Percentiles rank a stretch among this genome's conserved stretches.
Evolutionary conservation across 2,113 vertebrate genomes (phyloP).

Genomic region (Ia io): DNA sequence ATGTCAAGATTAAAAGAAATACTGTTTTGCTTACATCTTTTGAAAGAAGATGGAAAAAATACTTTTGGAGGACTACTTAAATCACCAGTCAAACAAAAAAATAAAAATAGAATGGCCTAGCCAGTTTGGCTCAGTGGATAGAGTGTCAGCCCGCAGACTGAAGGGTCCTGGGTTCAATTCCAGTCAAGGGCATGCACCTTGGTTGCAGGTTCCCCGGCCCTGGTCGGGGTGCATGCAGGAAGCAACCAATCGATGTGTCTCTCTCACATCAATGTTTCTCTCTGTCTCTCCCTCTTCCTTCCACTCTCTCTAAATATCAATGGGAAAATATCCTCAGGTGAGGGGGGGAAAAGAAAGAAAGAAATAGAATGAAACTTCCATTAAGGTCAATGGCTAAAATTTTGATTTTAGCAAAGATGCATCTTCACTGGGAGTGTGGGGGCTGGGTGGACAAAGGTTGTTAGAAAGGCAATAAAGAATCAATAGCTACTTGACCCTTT

Average conservation of each 20-base stretch:
- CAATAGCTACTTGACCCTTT: background rate
- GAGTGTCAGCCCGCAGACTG: too few species aligned
- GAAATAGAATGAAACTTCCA: slow-evolving; percentile 16
- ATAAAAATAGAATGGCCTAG: too few species aligned
- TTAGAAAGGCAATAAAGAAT: background rate
- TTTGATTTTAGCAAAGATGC: slow-evolving; percentile 9
- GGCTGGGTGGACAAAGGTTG: background rate
- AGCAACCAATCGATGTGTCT: too few species aligned
- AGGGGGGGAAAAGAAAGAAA: background rate
- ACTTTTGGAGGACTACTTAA: background rate
- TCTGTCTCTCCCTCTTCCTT: too few species aligned
- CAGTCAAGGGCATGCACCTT: too few species aligned
- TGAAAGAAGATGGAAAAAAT: background rate
- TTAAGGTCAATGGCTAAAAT: slow-evolving; percentile 18
- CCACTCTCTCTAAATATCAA: too few species aligned
- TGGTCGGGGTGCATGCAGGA: too few species aligned
- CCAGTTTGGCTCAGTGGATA: too few species aligned
- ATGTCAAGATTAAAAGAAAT: slow-evolving; percentile 45
- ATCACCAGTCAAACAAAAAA: background rate
- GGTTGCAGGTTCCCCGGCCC: too few species aligned
- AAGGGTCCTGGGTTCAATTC: too few species aligned
- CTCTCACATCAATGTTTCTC: too few species aligned
- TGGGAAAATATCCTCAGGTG: too few species aligned
- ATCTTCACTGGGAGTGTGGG: background rate
- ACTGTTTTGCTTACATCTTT: slow-evolving; percentile 19